Evolutionary conservation across 37 sponge, comb jelly and placozoan species (phyloP), one percentile per base, ranked within the genome.

Genomic region (Geodia barretti): DNA sequence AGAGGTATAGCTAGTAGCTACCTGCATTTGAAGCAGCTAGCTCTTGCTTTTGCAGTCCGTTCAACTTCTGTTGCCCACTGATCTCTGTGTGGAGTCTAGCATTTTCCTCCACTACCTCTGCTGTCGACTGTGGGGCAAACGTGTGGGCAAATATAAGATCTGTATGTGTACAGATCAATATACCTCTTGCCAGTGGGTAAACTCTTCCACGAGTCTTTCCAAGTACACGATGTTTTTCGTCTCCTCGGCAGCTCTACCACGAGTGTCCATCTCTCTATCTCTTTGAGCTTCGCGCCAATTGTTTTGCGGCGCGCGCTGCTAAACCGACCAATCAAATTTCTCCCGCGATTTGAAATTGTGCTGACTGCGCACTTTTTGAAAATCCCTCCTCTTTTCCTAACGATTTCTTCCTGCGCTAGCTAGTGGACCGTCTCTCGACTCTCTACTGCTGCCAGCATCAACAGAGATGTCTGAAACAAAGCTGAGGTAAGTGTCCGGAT

Each of bases 161-260:
- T 21, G 1, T 8, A 54, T 19, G 2, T 9, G 21, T 0, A 20
- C 43, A 24, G 25, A 14, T 4, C 41, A 35, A 28, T 0, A 36
- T 59, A 79, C 86, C 66, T 86, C 67, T 79, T 86, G 67, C 86
- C 86, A 86, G 28, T 39, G 4, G 29, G 24, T 62, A 43, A 86
- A 86, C 39, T 86, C 74, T 33, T 42, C 4, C 5, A 74, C 39
- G 23, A 86, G 74, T 59, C 72, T 79, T 33, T 86, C 80, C 38
- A 86, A 39, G 39, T 86, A 74, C 24, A 71, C 79, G 41, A 70
- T 33, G 30, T 39, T 34, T 63, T 29, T 83, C 21, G 32, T 70
- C 71, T 36, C 25, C 35, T 70, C 11, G 4, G 4, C 9, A 30
- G 2, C 60, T 74, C 39, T 42, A 42, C 2, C 30, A 25, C 4